Evolutionary conservation across 2,113 vertebrate species (phyloP), one percentile per base, ranked within the genome.

Genomic region (Centrocercus urophasianus): DNA sequence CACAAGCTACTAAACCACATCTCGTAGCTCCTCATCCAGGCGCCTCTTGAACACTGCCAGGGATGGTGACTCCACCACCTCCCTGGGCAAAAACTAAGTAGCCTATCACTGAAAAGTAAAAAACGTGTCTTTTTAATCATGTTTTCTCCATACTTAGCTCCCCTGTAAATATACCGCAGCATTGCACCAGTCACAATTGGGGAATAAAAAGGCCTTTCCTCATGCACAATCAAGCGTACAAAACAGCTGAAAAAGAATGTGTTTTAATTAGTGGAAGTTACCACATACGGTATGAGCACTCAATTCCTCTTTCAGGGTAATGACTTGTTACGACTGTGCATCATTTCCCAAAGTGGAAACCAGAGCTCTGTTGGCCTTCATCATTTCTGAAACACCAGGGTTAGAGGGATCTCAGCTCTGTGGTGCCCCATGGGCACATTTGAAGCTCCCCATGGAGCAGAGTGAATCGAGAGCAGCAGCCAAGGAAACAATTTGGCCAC

Each of bases 401-500:
- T 93, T 96, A 94, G 85, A 9, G 0, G 60, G 83, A 86, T 89
- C 92, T 70, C 88, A 72, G 86, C 50, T 93, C 59, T 22, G 42
- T 1, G 4, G 45, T 89, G 89, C 82, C 95, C 83, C 2, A 0
- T 60, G 93, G 90, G 87, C 81, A 94, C 83, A 76, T 93, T 93
- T 90, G 90, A 83, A 93, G 85, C 84, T 95, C 89, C 95, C 93
- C 3, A 9, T 13, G 83, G 96, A 96, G 96, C 81, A 78, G 18
- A 96, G 89, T 94, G 89, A 93, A 91, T 87, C 52, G 77, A 88
- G 88, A 95, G 66, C 3, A 93, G 92, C 81, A 93, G 83, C 86
- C 79, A 66, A n/a, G 86, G 92, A 94, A 96, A 79, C 90, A 93
- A 90, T 96, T 94, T 83, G 82, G 93, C 89, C 86, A 73, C 42